These are phyloP conservation scores for Alligator sinensis DNA, from an alignment of 2,113 vertebrate genomes.

Conservation along the genomic window DNA sequence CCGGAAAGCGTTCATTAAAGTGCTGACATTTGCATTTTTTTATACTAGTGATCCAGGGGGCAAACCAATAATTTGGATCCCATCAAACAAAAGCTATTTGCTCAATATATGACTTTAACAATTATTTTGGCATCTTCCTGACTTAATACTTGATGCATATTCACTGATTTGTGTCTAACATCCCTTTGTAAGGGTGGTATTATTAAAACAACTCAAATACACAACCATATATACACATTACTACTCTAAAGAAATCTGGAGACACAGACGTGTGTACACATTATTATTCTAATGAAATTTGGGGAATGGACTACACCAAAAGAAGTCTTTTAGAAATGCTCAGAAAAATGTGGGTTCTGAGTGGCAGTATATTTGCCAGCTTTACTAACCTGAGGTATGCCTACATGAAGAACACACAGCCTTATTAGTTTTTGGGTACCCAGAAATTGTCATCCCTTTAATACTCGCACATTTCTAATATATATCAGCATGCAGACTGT, in stretches of 20 bases:
- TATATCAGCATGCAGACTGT: conserved; percentile 21
- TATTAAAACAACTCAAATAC: conserved; percentile 46
- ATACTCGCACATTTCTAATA: conserved; percentile 32
- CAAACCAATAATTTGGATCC: conserved; percentile 66
- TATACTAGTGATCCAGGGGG: conserved; percentile 26
- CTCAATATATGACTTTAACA: conserved; percentile 41
- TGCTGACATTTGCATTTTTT: conserved; percentile 10
- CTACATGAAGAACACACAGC: conserved; percentile 52
- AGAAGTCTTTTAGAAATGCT: neutral
- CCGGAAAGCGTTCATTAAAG: conserved; percentile 29
- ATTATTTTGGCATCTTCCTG: conserved; percentile 47
- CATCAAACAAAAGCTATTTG: conserved; percentile 49
- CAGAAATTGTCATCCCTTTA: conserved; percentile 55
- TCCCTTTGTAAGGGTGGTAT: neutral
- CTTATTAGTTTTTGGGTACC: conserved; percentile 54
- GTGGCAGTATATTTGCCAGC: neutral
- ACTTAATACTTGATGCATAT: conserved; percentile 53
- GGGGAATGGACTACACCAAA: neutral
- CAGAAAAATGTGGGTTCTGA: conserved; percentile 12
- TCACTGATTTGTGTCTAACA: conserved; percentile 50
- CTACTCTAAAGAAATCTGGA: neutral
- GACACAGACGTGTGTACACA: neutral
- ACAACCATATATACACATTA: conserved; percentile 24
- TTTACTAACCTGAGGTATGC: conserved; percentile 39
- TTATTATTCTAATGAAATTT: neutral